These are phyloP conservation scores for Acanthis flammea DNA, from an alignment of 2,797 vertebrate genomes.

Conservation along the genomic window DNA sequence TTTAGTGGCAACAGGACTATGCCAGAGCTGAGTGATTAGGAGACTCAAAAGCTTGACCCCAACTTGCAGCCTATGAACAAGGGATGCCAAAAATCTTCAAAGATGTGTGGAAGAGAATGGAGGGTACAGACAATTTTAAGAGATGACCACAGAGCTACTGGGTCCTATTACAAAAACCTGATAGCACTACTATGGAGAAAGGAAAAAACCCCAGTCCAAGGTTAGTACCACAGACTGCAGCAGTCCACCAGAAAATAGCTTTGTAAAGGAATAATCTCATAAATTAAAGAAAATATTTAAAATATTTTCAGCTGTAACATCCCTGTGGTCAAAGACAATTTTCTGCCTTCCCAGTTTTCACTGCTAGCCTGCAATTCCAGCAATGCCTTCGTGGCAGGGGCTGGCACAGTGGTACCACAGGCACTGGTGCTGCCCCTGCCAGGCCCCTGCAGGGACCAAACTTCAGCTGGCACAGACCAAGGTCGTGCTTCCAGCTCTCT, in stretches of 20 bases:
- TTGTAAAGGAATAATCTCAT: not conserved
- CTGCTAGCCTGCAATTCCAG: not conserved
- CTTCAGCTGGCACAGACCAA: not conserved
- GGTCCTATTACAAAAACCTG: not conserved
- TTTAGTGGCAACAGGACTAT: constrained; percentile 75
- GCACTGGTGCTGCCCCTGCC: rapidly evolving
- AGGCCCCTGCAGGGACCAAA: not conserved
- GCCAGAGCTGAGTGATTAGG: constrained; percentile 60
- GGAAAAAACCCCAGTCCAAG: not conserved
- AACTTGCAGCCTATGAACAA: not conserved
- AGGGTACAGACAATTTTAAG: not conserved
- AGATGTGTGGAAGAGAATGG: not conserved
- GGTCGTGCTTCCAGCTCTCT: rapidly evolving
- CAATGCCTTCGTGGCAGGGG: not conserved
- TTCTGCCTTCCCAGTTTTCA: not conserved
- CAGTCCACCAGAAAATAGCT: not conserved
- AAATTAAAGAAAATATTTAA: not conserved
- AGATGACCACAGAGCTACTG: not conserved
- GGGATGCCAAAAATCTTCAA: constrained; percentile 50
- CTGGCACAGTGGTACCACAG: not conserved
- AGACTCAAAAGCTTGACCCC: constrained; percentile 57
- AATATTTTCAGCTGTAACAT: not conserved
- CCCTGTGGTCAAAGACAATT: not conserved
- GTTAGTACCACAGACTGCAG: not conserved
- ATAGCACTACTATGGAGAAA: not conserved